A percentile compares a stretch with the other conserved stretches of the same genome.
Conservation (phyloP, 2,113 vertebrate genomes). For the Carassius auratus region DNA sequence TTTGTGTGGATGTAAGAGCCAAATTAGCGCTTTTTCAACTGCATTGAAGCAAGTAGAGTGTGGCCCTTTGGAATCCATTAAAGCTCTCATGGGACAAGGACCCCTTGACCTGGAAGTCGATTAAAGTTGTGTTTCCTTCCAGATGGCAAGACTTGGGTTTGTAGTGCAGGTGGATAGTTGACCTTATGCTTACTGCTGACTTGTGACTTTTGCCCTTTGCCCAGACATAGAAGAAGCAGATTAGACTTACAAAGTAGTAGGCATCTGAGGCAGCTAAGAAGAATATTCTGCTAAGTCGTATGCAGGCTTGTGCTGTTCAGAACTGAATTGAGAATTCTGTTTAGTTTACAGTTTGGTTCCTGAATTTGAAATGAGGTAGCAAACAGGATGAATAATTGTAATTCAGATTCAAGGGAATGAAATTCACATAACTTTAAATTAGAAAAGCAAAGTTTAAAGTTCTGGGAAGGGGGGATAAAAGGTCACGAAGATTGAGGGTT, state of each 20-base stretch:
- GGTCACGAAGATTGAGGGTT: background rate
- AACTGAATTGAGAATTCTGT: background rate
- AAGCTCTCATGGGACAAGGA: background rate
- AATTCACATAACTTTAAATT: background rate
- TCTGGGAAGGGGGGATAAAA: background rate
- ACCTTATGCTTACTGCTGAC: conserved; percentile 19
- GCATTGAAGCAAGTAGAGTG: background rate
- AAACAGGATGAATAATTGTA: too few relatives aligned
- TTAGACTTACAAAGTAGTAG: conserved; percentile 6
- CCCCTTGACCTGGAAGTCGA: conserved; percentile 43
- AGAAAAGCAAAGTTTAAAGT: background rate
- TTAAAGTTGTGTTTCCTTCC: conserved; percentile 35
- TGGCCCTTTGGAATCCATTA: conserved; percentile 14
- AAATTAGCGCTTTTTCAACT: conserved; percentile 29
- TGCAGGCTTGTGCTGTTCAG: background rate
- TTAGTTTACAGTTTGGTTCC: background rate
- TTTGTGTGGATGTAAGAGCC: conserved; percentile 10
- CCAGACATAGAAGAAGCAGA: conserved; percentile 22
- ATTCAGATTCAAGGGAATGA: background rate
- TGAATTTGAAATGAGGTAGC: background rate
- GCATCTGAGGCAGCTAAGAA: background rate
- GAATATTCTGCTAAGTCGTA: background rate
- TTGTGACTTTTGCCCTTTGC: conserved; percentile 26
- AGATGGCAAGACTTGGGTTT: conserved; percentile 36
- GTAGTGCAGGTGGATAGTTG: conserved; percentile 43